Base-by-base conservation (phyloP, 64 coral and sea anemone genomes). In the Hydrozoanthus tunicans region DNA sequence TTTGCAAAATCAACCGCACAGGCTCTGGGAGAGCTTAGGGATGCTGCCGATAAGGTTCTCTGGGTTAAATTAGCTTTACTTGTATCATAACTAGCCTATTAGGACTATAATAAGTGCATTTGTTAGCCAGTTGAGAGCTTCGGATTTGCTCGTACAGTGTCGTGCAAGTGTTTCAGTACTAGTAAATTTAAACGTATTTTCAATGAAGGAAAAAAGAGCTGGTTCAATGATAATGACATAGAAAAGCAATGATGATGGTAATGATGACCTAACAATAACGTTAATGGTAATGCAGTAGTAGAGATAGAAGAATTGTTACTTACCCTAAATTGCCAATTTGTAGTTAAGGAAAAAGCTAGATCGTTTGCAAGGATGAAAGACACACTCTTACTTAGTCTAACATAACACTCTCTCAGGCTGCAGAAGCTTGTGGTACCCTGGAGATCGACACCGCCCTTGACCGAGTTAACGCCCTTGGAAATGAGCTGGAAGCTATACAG, bases 361-460 rank as follows among this genome's bases (percentile, higher is more conserved):
- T 23, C 3, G 8, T 7, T 86, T 3, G 23, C 4, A 14, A 7
- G 12, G 5, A 56, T 11, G 0, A 68, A 9, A n/a, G 69, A 13
- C 59, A 56, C 25, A 62, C 54, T 58, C 13, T 1, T 25, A 51
- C 3, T 13, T 90, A 15, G 52, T 3, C 51, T 0, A 0, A 5
- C 62, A 3, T 10, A 52, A 59, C 12, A 13, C 24, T n/a, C 9
- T 59, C 81, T 9, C 53, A 98, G 96, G 97, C 97, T 64, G 92
- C 97, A 12, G 97, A 99, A 51, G 97, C 91, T 0, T 99, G 97
- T 94, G 97, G 97, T 56, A 93, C 94, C 4, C 90, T 99, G 7
- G 97, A 99, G 84, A 92, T 99, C 20, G 97, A 99, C 27, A 99
- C 94, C 11, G 97, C 97, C 27, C 58, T 99, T 54, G 93, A 99